Percentiles rank a stretch among this genome's conserved stretches.
Evolutionary conservation across 2,888 invertebrate species (phyloP).

Genomic region (Eilema sororculum): DNA sequence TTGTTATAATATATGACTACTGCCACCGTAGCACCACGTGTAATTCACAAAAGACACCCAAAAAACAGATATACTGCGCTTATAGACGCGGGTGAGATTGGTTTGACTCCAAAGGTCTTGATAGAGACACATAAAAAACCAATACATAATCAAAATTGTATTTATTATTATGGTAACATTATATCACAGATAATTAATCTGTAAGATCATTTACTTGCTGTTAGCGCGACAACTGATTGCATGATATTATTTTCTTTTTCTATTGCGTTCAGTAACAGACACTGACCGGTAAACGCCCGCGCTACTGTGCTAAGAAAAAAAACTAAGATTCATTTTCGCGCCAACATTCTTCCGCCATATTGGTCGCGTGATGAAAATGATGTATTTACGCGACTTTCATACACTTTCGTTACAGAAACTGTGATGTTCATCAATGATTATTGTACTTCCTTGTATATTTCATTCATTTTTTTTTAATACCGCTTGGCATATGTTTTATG

Average conservation of each 20-base stretch:
- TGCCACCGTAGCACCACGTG: no score
- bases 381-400: slow-evolving; percentile 82
- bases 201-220: slow-evolving; percentile 34
- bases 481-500: slow-evolving; percentile 31
- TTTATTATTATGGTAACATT: no score
- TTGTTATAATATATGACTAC: no score
- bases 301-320: slow-evolving; percentile 72
- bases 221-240: slow-evolving; percentile 46
- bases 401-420: slow-evolving; percentile 81
- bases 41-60: no score
- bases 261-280: slow-evolving; percentile 59
- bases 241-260: slow-evolving; percentile 53
- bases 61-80: no score
- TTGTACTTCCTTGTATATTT: slow-evolving; percentile 63
- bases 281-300: slow-evolving; percentile 79
- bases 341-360: slow-evolving; percentile 80
- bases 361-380: slow-evolving; percentile 85
- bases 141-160: no score
- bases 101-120: neutral
- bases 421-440: slow-evolving; percentile 61
- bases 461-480: slow-evolving; percentile 37
- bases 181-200: slow-evolving; percentile 30
- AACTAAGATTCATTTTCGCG: slow-evolving; percentile 83
- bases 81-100: no score
- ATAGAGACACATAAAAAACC: neutral